Conservation (phyloP, 2,797 vertebrate genomes). For the Poliocrania exsul region DNA sequence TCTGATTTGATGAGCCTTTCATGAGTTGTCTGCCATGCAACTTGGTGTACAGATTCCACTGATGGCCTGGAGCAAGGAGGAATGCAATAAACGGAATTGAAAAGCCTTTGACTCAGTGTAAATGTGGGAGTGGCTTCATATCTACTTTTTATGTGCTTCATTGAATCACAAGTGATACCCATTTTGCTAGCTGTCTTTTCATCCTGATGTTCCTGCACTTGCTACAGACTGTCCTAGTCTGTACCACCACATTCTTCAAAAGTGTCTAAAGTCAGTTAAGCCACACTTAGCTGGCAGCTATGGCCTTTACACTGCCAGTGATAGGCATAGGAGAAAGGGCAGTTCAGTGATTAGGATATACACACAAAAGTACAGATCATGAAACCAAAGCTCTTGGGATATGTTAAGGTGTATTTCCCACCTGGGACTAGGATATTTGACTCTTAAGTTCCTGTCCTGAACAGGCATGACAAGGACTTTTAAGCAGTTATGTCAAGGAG, state of each 20-base stretch:
- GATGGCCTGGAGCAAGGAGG: not conserved
- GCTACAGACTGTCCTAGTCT: not conserved
- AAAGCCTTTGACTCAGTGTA: not conserved
- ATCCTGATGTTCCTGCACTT: not conserved
- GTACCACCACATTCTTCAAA: not conserved
- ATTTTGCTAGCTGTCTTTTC: not conserved
- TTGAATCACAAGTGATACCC: not conserved
- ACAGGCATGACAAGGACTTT: not conserved
- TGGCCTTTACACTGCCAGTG: not conserved
- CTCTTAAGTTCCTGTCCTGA: not conserved
- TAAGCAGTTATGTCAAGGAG: not conserved
- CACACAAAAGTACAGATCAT: not conserved
- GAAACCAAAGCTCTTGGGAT: not conserved
- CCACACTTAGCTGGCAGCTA: not conserved
- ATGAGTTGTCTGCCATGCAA: not conserved
- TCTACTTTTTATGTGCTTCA: not conserved
- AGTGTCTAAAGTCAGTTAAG: not conserved
- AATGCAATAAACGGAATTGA: not conserved
- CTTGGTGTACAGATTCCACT: not conserved
- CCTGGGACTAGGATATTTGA: not conserved
- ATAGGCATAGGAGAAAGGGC: not conserved
- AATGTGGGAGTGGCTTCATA: not conserved
- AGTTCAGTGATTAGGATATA: not conserved
- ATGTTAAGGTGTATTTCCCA: not conserved
- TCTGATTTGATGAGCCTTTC: not conserved